A percentile compares a stretch with the other conserved stretches of the same genome.
These are phyloP conservation scores for Diacarnus erythraeanus DNA, from an alignment of 37 sponge, comb jelly and placozoan species.

Conservation along the genomic window DNA sequence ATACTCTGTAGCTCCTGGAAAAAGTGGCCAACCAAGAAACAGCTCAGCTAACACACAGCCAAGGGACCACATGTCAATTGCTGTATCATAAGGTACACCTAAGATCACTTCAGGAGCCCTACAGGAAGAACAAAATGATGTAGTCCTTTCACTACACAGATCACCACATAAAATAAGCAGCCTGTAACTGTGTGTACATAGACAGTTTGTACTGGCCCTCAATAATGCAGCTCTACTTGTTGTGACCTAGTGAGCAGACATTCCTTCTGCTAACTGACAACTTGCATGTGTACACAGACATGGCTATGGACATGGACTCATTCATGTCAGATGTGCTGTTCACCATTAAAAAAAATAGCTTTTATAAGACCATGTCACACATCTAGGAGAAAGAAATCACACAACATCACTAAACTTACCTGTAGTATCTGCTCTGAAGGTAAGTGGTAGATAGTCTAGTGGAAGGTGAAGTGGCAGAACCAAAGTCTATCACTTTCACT, in stretches of 20 bases:
- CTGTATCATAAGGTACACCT: constrained; percentile 76
- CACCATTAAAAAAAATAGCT: too few species aligned
- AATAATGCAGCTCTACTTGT: too few species aligned
- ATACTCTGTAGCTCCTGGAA: constrained; percentile 85
- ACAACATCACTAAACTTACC: constrained; percentile 59
- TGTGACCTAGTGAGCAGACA: too few species aligned
- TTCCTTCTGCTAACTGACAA: too few species aligned
- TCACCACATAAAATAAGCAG: too few species aligned
- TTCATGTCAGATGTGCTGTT: too few species aligned
- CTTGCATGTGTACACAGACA: too few species aligned
- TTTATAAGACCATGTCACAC: too few species aligned
- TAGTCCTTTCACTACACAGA: background rate
- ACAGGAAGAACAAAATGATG: background rate
- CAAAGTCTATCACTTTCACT: constrained; percentile 94
- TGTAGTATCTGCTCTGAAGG: constrained; percentile 92
- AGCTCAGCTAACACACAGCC: constrained; percentile 96
- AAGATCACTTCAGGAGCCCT: constrained; percentile 97
- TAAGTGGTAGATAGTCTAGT: constrained; percentile 69
- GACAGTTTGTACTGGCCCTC: too few species aligned
- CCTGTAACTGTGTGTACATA: too few species aligned
- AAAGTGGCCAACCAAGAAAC: constrained; percentile 94
- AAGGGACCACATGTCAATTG: constrained; percentile 96
- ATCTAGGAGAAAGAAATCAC: too few species aligned
- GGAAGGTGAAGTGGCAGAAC: constrained; percentile 68
- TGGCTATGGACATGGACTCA: too few species aligned